A percentile compares a stretch with the other conserved stretches of the same genome.
Evolutionary conservation across 35 echinoderm and acorn worm species (phyloP).

Genomic region (Anneissia japonica): DNA sequence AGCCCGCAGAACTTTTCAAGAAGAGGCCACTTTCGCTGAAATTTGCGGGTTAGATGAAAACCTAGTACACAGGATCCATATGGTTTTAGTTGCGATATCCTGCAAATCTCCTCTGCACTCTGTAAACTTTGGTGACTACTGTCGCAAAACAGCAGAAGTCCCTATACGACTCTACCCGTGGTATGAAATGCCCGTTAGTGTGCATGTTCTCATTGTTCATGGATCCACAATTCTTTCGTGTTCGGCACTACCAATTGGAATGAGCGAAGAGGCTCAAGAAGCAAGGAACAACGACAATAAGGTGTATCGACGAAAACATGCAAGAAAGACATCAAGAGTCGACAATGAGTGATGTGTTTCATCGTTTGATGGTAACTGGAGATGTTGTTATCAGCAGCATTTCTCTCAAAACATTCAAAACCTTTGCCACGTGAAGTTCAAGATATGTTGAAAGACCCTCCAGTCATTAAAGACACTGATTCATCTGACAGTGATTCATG

Average conservation of each 20-base stretch:
- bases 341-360: too few species aligned
- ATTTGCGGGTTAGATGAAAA: too few species aligned
- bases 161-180: constrained; percentile 39
- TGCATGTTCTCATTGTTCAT: constrained; percentile 43
- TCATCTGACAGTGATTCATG: constrained; percentile 10
- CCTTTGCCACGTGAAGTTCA: constrained; percentile 18
- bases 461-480: constrained; percentile 6
- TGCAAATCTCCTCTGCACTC: constrained; percentile 26
- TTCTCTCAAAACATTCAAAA: not conserved
- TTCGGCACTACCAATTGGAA: constrained; percentile 37
- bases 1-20: constrained; percentile 47
- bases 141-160: constrained; percentile 35
- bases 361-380: too few species aligned
- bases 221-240: constrained; percentile 23
- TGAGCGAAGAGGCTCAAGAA: constrained; percentile 54
- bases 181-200: constrained; percentile 49
- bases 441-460: constrained; percentile 20
- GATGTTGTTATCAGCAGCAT: too few species aligned
- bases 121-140: constrained; percentile 36
- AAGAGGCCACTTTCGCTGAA: too few species aligned
- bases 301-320: constrained; percentile 27
- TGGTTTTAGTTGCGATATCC: too few species aligned
- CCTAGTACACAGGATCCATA: too few species aligned
- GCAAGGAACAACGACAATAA: constrained; percentile 55
- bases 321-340: not conserved